These are phyloP conservation scores for Geotrypetes seraphini DNA, from an alignment of 2,797 vertebrate genomes.

Conservation along the genomic window DNA sequence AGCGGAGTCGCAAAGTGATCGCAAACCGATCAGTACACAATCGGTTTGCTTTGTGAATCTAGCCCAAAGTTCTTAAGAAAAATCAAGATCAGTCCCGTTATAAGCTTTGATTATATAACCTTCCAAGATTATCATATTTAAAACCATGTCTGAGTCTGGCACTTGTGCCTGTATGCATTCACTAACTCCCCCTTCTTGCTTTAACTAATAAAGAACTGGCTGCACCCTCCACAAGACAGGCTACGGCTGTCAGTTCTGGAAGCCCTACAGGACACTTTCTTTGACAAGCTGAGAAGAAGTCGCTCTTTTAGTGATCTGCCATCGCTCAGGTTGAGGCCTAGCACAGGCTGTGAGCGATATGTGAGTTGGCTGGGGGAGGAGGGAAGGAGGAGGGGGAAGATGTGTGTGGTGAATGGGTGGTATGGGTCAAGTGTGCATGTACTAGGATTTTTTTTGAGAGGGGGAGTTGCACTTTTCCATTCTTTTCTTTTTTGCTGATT, in stretches of 20 bases:
- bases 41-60: no score
- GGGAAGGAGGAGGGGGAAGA: conserved; percentile 4
- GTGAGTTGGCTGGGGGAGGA: conserved; percentile 76
- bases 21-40: no score
- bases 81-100: conserved; percentile 3
- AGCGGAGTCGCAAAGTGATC: no score
- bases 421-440: conserved; percentile 10
- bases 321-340: conserved; percentile 80
- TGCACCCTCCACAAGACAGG: conserved; percentile 68
- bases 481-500: conserved; percentile 24
- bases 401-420: conserved; percentile 29
- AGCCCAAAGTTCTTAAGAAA: no score
- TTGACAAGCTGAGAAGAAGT: conserved; percentile 90
- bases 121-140: not conserved
- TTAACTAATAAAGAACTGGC: conserved; percentile 74
- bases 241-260: conserved; percentile 82
- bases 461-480: conserved; percentile 1
- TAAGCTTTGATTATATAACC: not conserved
- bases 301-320: conserved; percentile 92
- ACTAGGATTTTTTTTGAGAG: not conserved
- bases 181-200: conserved; percentile 44
- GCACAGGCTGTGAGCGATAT: conserved; percentile 85
- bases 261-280: conserved; percentile 82
- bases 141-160: conserved; percentile 9
- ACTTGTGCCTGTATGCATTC: no score